Evolutionary conservation across 1,140 invertebrate genomes (phyloP).

Genomic region (Cotesia typhae): DNA sequence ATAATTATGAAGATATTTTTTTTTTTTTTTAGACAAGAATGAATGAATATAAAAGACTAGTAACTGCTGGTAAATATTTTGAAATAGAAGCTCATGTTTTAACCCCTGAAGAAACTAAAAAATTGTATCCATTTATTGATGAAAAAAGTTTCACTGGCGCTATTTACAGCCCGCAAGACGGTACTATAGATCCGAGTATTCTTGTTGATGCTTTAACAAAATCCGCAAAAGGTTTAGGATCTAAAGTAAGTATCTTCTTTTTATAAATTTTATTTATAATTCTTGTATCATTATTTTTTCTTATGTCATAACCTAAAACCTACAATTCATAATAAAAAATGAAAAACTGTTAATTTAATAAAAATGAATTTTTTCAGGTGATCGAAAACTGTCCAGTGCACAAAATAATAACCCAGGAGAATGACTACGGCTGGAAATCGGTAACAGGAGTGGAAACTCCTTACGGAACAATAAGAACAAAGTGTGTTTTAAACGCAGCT

Average conservation of each 20-base stretch:
- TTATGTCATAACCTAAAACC: neutral
- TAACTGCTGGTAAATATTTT: conserved; percentile 79
- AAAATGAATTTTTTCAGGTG: conserved; percentile 64
- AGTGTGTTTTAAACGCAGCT: conserved; percentile 78
- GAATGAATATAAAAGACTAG: conserved; percentile 84
- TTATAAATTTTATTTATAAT: no score
- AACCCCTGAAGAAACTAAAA: conserved; percentile 75
- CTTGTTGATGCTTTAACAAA: conserved; percentile 78
- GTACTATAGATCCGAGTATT: conserved; percentile 82
- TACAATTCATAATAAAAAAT: neutral
- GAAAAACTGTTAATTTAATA: no score
- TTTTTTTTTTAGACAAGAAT: conserved; percentile 71
- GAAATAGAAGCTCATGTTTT: conserved; percentile 80
- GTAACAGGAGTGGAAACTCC: conserved; percentile 80
- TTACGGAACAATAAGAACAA: conserved; percentile 76
- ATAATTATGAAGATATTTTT: no score
- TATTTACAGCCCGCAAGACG: conserved; percentile 83
- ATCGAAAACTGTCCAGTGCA: conserved; percentile 80
- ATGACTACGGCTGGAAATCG: conserved; percentile 69
- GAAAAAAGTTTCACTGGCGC: conserved; percentile 77
- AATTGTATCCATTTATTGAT: conserved; percentile 83
- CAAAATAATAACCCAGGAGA: conserved; percentile 71
- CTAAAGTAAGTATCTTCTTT: conserved; percentile 67
- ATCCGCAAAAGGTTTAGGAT: conserved; percentile 75
- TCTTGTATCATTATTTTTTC: no score